Evolutionary conservation across 2,113 vertebrate species (phyloP), one percentile per base, ranked within the genome.

Genomic region (Todiramphus saurophagus): DNA sequence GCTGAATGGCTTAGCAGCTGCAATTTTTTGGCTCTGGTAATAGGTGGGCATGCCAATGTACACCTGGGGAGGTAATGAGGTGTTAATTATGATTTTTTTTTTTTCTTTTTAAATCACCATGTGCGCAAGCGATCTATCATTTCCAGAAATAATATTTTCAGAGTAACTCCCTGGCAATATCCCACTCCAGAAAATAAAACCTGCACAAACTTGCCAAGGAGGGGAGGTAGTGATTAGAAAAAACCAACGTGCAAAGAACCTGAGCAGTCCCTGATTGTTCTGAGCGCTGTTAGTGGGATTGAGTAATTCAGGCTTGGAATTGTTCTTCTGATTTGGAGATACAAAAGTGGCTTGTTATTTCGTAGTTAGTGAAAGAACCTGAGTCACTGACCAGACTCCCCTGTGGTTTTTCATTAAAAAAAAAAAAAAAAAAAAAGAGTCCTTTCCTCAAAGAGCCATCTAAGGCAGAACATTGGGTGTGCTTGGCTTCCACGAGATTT

Each of bases 141-240:
- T 91, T 93, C 90, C 90, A 96, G 73, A 92, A 89, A 83, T 78
- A 94, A 95, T 93, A 94, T 96, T 95, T 96, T 89, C 64, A 64
- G 68, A 89, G 83, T 55, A 90, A 56, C 85, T 96, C 31, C 68
- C 33, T 96, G 90, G 88, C 79, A 95, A 70, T 70, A 75, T 15
- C 79, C 15, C 31, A 58, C 83, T 89, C 86, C 76, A 92, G 68
- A 90, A 92, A 90, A 63, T 70, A 69, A 78, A 94, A 90, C 68
- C 59, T 92, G 37, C 59, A 74, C n/a, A 48, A 82, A 87, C 83
- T 55, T 94, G 51, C 75, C 79, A 81, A 81, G 80, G 66, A 85
- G 83, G 78, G 30, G 48, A 90, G 79, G 35, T 24, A 60, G 69
- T 41, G 76, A 46, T 86, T 86, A 46, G 74, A 63, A 46, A 88